Conservation (phyloP, 2,113 vertebrate species). For the Forbesichthys papilliferus region DNA sequence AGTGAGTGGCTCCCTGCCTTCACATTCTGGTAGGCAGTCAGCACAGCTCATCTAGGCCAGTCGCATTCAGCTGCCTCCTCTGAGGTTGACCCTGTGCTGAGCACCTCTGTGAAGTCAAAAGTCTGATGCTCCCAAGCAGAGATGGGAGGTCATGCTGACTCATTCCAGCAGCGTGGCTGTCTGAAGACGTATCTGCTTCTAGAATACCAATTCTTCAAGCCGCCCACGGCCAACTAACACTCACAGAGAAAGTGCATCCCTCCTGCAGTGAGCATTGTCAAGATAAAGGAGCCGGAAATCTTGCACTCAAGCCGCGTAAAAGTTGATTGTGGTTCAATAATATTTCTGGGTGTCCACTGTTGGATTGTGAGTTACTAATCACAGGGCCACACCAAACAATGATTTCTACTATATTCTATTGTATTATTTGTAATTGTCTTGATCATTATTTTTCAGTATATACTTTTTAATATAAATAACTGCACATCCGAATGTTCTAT, state of each 20-base stretch:
- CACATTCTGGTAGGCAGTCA: conserved; percentile 10
- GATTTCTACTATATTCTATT: too few species aligned
- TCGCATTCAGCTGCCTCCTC: conserved; percentile 24
- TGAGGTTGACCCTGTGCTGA: conserved; percentile 47
- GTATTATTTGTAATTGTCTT: too few species aligned
- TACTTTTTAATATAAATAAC: too few species aligned
- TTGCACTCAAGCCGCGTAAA: conserved; percentile 21
- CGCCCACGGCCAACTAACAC: conserved; percentile 47
- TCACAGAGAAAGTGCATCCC: conserved; percentile 38
- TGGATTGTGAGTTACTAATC: too few species aligned
- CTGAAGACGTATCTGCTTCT: conserved; percentile 51
- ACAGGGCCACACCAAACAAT: too few species aligned
- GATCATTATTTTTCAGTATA: too few species aligned
- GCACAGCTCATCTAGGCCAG: conserved; percentile 12
- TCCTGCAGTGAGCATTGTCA: conserved; percentile 32
- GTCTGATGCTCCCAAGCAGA: conserved; percentile 50
- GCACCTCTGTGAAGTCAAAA: conserved; percentile 49
- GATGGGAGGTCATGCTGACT: conserved; percentile 59
- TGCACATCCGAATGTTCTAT: not conserved
- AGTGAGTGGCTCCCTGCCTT: conserved; percentile 7
- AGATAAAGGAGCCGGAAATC: conserved; percentile 47
- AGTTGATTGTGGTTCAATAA: conserved; percentile 6
- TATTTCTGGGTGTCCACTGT: too few species aligned
- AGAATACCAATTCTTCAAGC: conserved; percentile 67
- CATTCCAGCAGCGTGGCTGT: conserved; percentile 58